Percentiles rank a stretch among this genome's conserved stretches.
Conservation (phyloP, 2,113 vertebrate genomes). For the Oryzias celebensis region DNA sequence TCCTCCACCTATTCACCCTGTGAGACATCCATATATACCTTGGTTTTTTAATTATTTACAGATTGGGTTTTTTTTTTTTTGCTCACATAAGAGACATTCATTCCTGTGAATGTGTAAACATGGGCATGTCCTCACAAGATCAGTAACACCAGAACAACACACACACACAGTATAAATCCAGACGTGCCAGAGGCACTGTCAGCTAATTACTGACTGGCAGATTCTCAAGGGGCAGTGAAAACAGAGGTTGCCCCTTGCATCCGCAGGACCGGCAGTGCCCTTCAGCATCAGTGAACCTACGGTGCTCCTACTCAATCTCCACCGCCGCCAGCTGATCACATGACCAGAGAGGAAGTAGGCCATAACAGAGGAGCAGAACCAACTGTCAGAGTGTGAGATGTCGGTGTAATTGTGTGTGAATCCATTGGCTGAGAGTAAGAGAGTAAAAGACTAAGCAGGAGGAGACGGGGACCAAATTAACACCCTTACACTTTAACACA, state of each 20-base stretch:
- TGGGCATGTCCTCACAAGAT: background rate
- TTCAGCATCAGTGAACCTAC: conserved; percentile 44
- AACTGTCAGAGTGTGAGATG: conserved; percentile 19
- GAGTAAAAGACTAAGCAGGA: no score
- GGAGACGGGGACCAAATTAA: conserved; percentile 11
- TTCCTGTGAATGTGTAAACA: background rate
- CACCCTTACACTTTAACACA: conserved; percentile 31
- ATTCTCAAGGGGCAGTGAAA: conserved; percentile 39
- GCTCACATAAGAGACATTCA: background rate
- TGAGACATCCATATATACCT: background rate
- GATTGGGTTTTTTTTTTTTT: background rate
- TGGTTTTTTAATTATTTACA: background rate
- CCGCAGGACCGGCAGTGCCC: conserved; percentile 46
- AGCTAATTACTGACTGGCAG: conserved; percentile 60
- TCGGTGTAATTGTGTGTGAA: conserved; percentile 9
- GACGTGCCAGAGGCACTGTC: conserved; percentile 38
- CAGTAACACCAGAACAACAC: background rate
- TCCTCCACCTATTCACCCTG: no score
- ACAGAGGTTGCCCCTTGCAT: conserved; percentile 38
- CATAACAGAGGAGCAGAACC: conserved; percentile 42
- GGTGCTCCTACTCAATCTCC: conserved; percentile 62
- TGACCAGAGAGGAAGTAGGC: conserved; percentile 66
- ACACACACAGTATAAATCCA: conserved; percentile 11
- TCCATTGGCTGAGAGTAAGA: background rate
- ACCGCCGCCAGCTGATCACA: conserved; percentile 48